phyloP scores from a whole-genome alignment of 2,113 vertebrate species.

The Rattus rattus region DNA sequence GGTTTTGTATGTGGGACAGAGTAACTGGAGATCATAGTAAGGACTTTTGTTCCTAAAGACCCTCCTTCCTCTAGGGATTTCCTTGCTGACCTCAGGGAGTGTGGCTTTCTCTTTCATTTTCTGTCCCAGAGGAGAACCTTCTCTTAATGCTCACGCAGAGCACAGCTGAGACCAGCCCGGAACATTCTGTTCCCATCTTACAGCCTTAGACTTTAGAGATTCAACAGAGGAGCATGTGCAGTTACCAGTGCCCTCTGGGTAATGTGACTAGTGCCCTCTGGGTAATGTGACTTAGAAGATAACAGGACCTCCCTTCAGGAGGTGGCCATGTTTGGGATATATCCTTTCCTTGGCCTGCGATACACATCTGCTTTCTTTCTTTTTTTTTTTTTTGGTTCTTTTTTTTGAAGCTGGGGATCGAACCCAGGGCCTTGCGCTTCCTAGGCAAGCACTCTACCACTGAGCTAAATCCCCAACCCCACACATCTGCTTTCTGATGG shows the following conservation, averaged over 20 bases:
- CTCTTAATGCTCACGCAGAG: slow-evolving; percentile 21
- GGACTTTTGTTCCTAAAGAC: slow-evolving; percentile 50
- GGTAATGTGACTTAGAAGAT: neutral
- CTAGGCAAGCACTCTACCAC: too few relatives aligned
- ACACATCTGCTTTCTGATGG: neutral
- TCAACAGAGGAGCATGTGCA: neutral
- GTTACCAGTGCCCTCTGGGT: neutral
- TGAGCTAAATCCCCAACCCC: too few relatives aligned
- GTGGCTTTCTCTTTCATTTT: slow-evolving; percentile 67
- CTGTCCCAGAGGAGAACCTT: slow-evolving; percentile 64
- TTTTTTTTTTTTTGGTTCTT: too few relatives aligned
- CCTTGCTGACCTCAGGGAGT: slow-evolving; percentile 59
- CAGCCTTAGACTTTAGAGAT: neutral
- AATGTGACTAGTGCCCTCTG: neutral
- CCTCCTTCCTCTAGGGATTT: slow-evolving; percentile 31
- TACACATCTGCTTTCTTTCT: neutral
- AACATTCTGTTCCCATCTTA: slow-evolving; percentile 52
- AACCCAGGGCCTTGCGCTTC: too few relatives aligned
- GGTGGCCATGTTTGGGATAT: neutral
- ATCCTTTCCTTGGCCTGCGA: neutral
- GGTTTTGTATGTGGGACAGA: neutral
- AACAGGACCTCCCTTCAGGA: neutral
- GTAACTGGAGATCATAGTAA: slow-evolving; percentile 51
- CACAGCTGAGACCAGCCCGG: slow-evolving; percentile 59
- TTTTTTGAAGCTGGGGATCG: too few relatives aligned